Evolutionary conservation across 2,113 vertebrate genomes (phyloP).

Genomic region (Cheilinus undulatus): DNA sequence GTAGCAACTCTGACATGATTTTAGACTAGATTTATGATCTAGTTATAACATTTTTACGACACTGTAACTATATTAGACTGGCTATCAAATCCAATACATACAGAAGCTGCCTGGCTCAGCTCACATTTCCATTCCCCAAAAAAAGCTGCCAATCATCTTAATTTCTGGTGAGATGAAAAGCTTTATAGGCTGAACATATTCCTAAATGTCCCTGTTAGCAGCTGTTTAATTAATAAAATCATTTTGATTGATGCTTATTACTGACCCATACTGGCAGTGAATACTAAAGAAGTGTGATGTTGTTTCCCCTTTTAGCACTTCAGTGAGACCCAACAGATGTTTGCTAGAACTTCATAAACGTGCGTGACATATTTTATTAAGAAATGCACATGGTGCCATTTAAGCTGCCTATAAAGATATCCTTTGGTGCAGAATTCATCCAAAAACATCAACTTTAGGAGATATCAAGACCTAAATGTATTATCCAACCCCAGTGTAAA

Average conservation of each 20-base stretch:
- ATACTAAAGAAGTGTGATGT: slow-evolving; percentile 28
- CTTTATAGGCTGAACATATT: slow-evolving; percentile 53
- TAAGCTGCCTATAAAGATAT: not conserved
- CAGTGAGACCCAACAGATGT: slow-evolving; percentile 12
- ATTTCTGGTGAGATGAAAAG: slow-evolving; percentile 66
- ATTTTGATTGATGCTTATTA: slow-evolving; percentile 48
- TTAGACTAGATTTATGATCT: slow-evolving; percentile 31
- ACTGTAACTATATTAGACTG: slow-evolving; percentile 54
- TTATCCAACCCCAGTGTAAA: too few relatives aligned
- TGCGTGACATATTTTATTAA: slow-evolving; percentile 5
- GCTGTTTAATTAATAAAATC: slow-evolving; percentile 57
- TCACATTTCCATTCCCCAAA: slow-evolving; percentile 68
- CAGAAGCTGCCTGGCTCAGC: slow-evolving; percentile 26
- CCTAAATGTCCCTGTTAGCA: slow-evolving; percentile 50
- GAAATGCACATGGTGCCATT: not conserved
- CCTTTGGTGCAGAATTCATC: not conserved
- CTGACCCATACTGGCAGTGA: slow-evolving; percentile 12
- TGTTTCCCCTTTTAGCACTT: slow-evolving; percentile 25
- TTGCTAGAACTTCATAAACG: slow-evolving; percentile 20
- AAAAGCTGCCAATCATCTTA: slow-evolving; percentile 60
- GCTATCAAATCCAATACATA: slow-evolving; percentile 53
- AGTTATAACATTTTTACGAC: slow-evolving; percentile 60
- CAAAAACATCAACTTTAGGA: not conserved
- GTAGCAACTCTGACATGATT: not conserved
- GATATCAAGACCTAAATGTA: too few relatives aligned